A percentile compares a stretch with the other conserved stretches of the same genome.
Evolutionary conservation across 2,888 invertebrate genomes (phyloP).

Genomic region (Pandemis corylana): DNA sequence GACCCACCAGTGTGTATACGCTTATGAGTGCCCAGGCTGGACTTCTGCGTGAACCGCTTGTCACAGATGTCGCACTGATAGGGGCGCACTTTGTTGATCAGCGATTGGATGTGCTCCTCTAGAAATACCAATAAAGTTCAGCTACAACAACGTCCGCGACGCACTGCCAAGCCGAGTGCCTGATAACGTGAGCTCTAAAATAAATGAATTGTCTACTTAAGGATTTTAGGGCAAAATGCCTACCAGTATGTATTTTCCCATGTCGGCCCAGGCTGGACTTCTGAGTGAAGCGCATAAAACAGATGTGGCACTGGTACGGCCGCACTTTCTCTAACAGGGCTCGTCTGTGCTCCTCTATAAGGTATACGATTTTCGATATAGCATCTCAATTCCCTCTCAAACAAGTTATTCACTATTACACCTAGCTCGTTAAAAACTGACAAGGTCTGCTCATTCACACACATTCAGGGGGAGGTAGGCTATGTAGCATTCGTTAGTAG

Average conservation of each 20-base stretch:
- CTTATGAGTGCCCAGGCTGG: slow-evolving; percentile 92
- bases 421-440: slow-evolving; percentile 59
- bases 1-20: slow-evolving; percentile 90
- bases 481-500: slow-evolving; percentile 58
- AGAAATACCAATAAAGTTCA: slow-evolving; percentile 84
- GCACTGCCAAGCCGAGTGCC: slow-evolving; percentile 69
- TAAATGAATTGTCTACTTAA: slow-evolving; percentile 79
- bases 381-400: slow-evolving; percentile 75
- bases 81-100: slow-evolving; percentile 86
- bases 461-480: slow-evolving; percentile 82
- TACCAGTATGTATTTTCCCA: slow-evolving; percentile 89
- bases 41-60: slow-evolving; percentile 93
- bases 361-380: slow-evolving; percentile 83
- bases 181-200: slow-evolving; percentile 76
- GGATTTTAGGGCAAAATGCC: slow-evolving; percentile 84
- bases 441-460: slow-evolving; percentile 70
- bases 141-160: slow-evolving; percentile 77
- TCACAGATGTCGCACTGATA: slow-evolving; percentile 91
- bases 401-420: slow-evolving; percentile 63
- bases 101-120: slow-evolving; percentile 86
- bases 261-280: slow-evolving; percentile 90
- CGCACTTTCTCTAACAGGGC: slow-evolving; percentile 86
- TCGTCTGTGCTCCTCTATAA: slow-evolving; percentile 86
- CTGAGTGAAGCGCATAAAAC: slow-evolving; percentile 90
- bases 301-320: slow-evolving; percentile 90